A percentile compares a stretch with the other conserved stretches of the same genome.
Conservation (phyloP, 2,888 invertebrate genomes). For the Colletes collaris region DNA sequence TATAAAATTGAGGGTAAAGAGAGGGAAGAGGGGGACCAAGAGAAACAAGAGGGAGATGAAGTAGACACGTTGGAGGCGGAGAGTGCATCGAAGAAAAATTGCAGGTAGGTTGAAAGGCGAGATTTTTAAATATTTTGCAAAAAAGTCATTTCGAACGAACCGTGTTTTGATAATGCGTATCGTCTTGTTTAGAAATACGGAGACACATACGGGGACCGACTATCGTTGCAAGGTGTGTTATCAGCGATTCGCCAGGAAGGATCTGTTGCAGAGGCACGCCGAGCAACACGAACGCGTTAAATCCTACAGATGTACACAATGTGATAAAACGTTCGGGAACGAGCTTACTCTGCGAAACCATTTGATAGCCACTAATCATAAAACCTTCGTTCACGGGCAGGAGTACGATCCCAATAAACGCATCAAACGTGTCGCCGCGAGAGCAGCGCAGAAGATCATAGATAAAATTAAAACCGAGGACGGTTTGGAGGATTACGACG, state of each 20-base stretch:
- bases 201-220: slow-evolving; percentile 68
- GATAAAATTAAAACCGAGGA: slow-evolving; percentile 80
- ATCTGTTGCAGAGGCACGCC: slow-evolving; percentile 73
- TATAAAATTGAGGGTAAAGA: slow-evolving; percentile 14
- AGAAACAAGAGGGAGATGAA: slow-evolving; percentile 35
- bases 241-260: slow-evolving; percentile 74
- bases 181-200: slow-evolving; percentile 54
- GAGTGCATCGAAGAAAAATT: slow-evolving; percentile 19
- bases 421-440: slow-evolving; percentile 80
- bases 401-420: slow-evolving; percentile 81
- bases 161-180: slow-evolving; percentile 11
- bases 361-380: slow-evolving; percentile 80
- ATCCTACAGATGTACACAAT: slow-evolving; percentile 78
- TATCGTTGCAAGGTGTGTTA: slow-evolving; percentile 76
- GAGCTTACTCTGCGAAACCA: slow-evolving; percentile 81
- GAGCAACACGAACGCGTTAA: slow-evolving; percentile 73
- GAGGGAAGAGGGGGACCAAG: slow-evolving; percentile 6
- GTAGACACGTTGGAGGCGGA: slow-evolving; percentile 7
- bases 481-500: slow-evolving; percentile 74
- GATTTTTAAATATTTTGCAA: background rate
- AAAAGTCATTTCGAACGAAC: background rate
- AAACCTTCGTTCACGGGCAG: slow-evolving; percentile 77
- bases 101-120: slow-evolving; percentile 34
- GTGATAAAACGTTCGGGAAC: slow-evolving; percentile 78
- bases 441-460: slow-evolving; percentile 80